Evolutionary conservation across 2,888 invertebrate species (phyloP), one percentile per base, ranked within the genome.

Genomic region (Mesochorus sp.): DNA sequence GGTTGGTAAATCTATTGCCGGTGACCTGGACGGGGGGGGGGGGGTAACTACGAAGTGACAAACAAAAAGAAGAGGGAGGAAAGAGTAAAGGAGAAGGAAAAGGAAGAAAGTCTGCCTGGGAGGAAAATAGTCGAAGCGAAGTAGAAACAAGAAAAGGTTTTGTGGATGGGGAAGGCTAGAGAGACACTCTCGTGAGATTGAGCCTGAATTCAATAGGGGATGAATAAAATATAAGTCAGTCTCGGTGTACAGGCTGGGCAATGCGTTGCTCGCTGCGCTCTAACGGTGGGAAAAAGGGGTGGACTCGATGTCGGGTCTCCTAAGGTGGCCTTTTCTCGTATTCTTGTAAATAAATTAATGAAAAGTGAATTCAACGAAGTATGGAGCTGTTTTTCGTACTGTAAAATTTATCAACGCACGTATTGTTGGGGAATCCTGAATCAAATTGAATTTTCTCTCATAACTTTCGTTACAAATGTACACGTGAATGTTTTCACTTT

Each of bases 161-260:
- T 49, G 47, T 57, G 44, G 21, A 34, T 24, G 31, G 64, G 44
- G 72, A 61, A 70, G 53, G 47, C 51, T 55, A 42, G 64, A 84
- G 86, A 89, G 89, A 89, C 88, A 89, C 89, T 89, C 88, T 90
- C 85, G 85, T 84, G 87, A 89, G 90, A 90, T 90, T 89, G 89
- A 89, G 88, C 87, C 86, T 83, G 87, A 90, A 90, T 90, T 90
- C 90, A 89, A 90, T 90, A 88, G 88, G 87, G 87, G 87, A 90
- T 90, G 89, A 90, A 90, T 90, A 90, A 90, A 90, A 90, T 90
- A 90, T 90, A 88, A 89, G 79, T 75, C 79, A 76, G 79, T 72
- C 61, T 26, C 39, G 59, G 49, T n/a, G n/a, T n/a, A n/a, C 68
- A 79, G 70, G 49, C 75, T 74, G 42, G 76, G 24, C 37, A 62